Conservation (phyloP, 1,140 invertebrate species). For the Pissodes strobi region DNA sequence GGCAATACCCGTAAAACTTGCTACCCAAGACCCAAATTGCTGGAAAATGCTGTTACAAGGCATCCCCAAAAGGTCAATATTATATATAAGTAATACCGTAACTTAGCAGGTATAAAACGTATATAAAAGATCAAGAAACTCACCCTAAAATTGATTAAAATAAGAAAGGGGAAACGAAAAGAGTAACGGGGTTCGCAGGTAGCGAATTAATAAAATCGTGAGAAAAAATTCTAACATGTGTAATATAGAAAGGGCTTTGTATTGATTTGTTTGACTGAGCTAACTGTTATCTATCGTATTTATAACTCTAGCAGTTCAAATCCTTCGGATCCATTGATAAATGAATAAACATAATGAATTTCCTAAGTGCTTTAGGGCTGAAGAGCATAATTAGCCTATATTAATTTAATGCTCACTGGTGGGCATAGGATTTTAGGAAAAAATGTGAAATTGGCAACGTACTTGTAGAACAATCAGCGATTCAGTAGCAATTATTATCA, state of each 20-base stretch:
- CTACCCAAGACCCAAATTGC: conserved; percentile 7
- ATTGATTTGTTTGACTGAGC: no score
- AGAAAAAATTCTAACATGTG: conserved; percentile 27
- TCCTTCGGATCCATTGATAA: no score
- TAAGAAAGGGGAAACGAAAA: background rate
- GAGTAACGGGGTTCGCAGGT: conserved; percentile 17
- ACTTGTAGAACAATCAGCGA: no score
- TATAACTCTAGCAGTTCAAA: no score
- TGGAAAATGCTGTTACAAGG: conserved; percentile 24
- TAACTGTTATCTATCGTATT: no score
- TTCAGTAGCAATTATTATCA: no score
- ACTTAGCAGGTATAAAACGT: conserved; percentile 21
- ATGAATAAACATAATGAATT: no score
- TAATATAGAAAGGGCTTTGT: background rate
- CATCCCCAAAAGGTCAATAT: conserved; percentile 19
- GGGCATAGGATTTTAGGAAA: no score
- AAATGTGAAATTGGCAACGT: no score
- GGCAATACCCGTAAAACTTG: conserved; percentile 17
- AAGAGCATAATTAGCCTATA: no score
- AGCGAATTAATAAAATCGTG: conserved; percentile 19
- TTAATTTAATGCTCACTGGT: no score
- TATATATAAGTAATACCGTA: conserved; percentile 7
- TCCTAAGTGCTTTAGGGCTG: no score
- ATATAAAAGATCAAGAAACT: conserved; percentile 20
- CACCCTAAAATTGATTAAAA: conserved; percentile 25